phyloP scores from a whole-genome alignment of 2,113 vertebrate genomes.

The Apteryx owenii region DNA sequence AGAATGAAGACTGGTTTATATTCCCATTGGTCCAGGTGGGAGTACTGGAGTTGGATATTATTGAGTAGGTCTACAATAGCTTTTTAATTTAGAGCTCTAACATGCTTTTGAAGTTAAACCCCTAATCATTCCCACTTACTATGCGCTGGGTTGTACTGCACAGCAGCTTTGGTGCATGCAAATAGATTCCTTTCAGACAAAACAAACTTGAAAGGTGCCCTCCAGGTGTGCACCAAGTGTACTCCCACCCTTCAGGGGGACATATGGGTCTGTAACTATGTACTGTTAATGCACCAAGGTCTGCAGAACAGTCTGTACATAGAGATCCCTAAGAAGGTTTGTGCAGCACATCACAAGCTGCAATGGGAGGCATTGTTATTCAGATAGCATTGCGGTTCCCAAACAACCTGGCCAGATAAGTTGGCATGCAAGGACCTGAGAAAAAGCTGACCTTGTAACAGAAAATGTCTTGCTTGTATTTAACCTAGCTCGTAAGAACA shows the following conservation, averaged over 20 bases:
- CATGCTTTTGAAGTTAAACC: background rate
- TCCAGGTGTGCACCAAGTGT: background rate
- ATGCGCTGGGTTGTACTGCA: accelerated
- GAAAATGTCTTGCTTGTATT: background rate
- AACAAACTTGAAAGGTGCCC: background rate
- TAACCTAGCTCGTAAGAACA: background rate
- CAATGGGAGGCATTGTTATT: conserved; percentile 11
- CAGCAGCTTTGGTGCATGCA: background rate
- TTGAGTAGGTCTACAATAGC: background rate
- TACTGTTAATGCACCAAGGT: background rate
- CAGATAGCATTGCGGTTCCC: background rate
- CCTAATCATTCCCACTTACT: background rate
- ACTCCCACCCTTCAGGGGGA: background rate
- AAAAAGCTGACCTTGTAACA: conserved; percentile 38
- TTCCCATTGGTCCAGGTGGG: background rate
- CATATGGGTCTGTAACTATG: background rate
- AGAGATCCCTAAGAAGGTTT: background rate
- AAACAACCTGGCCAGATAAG: conserved; percentile 19
- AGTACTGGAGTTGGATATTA: background rate
- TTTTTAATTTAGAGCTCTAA: background rate
- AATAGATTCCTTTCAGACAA: background rate
- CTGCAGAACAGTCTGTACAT: background rate
- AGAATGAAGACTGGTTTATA: background rate
- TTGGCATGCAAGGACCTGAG: background rate
- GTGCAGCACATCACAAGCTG: background rate